phyloP scores from a whole-genome alignment of 2,888 invertebrate genomes.

The Dicranocentrus wangi region DNA sequence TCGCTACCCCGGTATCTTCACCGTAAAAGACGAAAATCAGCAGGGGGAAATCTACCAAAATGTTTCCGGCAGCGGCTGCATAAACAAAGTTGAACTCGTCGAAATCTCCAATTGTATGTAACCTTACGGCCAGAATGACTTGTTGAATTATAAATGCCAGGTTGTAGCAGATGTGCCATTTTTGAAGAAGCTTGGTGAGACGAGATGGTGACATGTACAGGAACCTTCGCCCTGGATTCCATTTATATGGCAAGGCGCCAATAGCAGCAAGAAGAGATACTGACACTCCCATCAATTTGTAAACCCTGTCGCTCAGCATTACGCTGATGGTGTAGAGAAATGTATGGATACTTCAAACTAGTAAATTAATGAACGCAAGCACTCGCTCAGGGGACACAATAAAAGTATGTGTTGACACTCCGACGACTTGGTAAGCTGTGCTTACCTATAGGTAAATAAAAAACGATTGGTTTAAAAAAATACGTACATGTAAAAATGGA shows the following conservation, averaged over 20 bases:
- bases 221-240: not conserved
- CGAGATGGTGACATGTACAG: too few relatives aligned
- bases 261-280: not conserved
- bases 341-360: not conserved
- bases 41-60: not conserved
- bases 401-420: not conserved
- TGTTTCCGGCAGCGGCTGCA: not conserved
- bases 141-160: too few relatives aligned
- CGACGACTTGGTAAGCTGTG: not conserved
- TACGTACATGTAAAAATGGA: not conserved
- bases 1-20: not conserved
- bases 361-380: not conserved
- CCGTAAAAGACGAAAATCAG: not conserved
- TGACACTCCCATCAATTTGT: not conserved
- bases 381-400: too few relatives aligned
- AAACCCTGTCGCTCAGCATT: constrained; percentile 1
- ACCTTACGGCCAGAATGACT: too few relatives aligned
- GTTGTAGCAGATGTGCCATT: not conserved
- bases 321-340: not conserved
- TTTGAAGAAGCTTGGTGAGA: not conserved
- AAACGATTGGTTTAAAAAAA: not conserved
- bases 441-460: not conserved
- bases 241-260: not conserved
- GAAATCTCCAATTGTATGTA: not conserved
- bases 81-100: not conserved